Conservation (phyloP, 2,888 invertebrate genomes). For the Dolichomitus sp. region DNA sequence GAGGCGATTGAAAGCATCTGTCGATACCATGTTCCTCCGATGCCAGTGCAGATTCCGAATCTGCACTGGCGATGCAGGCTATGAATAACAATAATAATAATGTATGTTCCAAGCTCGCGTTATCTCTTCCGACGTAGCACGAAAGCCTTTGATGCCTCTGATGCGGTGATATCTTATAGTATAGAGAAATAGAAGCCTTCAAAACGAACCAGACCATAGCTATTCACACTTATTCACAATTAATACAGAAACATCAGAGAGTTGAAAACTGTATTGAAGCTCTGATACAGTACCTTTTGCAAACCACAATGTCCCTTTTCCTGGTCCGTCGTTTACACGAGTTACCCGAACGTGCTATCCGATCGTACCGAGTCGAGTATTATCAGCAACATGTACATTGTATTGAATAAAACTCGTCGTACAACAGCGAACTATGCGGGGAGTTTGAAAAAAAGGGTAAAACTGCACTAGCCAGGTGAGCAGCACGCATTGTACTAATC, state of each 20-base stretch:
- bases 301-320: constrained; percentile 62
- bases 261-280: constrained; percentile 49
- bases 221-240: constrained; percentile 44
- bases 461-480: constrained; percentile 81
- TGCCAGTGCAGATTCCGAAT: constrained; percentile 58
- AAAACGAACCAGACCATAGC: constrained; percentile 35
- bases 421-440: background rate
- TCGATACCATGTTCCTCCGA: constrained; percentile 55
- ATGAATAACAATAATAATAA: constrained; percentile 54
- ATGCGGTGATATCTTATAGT: constrained; percentile 41
- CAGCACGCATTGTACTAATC: constrained; percentile 81
- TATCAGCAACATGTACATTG: constrained; percentile 34
- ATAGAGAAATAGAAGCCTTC: constrained; percentile 26
- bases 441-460: constrained; percentile 1
- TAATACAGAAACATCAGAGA: constrained; percentile 39
- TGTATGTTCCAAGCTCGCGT: constrained; percentile 49
- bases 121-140: constrained; percentile 51
- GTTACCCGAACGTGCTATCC: constrained; percentile 40
- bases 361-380: constrained; percentile 54
- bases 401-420: constrained; percentile 26
- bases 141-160: constrained; percentile 32
- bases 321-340: constrained; percentile 43
- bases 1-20: constrained; percentile 68
- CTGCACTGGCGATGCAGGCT: constrained; percentile 44
- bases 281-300: constrained; percentile 31